phyloP scores from a whole-genome alignment of 2,797 vertebrate genomes.

The Lateolabrax maculatus region DNA sequence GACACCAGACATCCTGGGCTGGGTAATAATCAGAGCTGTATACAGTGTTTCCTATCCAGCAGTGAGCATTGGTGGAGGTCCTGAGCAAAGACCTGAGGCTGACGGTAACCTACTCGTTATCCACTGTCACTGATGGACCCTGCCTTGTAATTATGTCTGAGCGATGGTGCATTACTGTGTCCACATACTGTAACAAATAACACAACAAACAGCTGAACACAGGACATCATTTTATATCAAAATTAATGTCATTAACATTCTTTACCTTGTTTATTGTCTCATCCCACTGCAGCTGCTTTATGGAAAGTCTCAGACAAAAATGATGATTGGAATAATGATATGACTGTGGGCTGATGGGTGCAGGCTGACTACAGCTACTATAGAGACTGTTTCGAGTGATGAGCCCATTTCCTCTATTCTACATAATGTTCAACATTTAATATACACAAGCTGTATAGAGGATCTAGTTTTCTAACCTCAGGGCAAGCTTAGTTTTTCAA shows the following conservation, averaged over 20 bases:
- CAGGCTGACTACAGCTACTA: not conserved
- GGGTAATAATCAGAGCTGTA: constrained; percentile 64
- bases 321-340: constrained; percentile 28
- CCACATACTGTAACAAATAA: constrained; percentile 57
- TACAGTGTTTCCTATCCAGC: constrained; percentile 57
- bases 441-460: not conserved
- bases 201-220: constrained; percentile 26
- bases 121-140: constrained; percentile 62
- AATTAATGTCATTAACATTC: constrained; percentile 63
- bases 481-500: constrained; percentile 13
- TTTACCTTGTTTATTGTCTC: constrained; percentile 45
- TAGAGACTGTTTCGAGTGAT: not conserved
- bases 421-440: not conserved
- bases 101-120: constrained; percentile 64
- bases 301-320: constrained; percentile 1
- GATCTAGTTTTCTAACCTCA: constrained; percentile 12
- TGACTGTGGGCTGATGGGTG: not conserved
- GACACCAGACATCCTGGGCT: constrained; percentile 64
- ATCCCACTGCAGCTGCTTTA: constrained; percentile 24
- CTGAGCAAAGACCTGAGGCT: constrained; percentile 52
- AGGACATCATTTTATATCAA: constrained; percentile 41
- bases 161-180: constrained; percentile 45
- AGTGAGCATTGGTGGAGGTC: constrained; percentile 65
- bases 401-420: not conserved
- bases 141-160: constrained; percentile 73